Percentiles rank a stretch among this genome's conserved stretches.
phyloP scores from a whole-genome alignment of 2,113 vertebrate species.

The Ictidomys tridecemlineatus region DNA sequence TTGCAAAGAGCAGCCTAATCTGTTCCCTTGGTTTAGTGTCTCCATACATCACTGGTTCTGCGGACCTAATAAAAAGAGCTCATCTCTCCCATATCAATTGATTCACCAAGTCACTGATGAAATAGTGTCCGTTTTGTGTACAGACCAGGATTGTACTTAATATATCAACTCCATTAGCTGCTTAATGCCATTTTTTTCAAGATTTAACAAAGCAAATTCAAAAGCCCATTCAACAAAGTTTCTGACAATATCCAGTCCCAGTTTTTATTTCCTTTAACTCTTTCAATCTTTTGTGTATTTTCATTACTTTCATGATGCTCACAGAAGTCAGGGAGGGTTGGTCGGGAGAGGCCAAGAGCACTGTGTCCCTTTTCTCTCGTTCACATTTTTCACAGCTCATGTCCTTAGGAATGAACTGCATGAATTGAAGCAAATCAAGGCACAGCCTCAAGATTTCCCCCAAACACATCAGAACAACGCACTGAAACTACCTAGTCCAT shows the following conservation, averaged over 20 bases:
- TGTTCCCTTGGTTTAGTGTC: conserved; percentile 61
- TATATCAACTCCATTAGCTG: conserved; percentile 73
- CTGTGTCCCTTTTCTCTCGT: background rate
- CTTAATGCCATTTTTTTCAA: conserved; percentile 66
- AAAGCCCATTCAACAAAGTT: conserved; percentile 71
- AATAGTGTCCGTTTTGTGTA: conserved; percentile 70
- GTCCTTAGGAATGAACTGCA: conserved; percentile 33
- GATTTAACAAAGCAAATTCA: conserved; percentile 72
- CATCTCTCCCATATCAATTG: conserved; percentile 65
- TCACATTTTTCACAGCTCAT: conserved; percentile 25
- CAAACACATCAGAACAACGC: background rate
- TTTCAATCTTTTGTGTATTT: conserved; percentile 62
- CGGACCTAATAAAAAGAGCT: conserved; percentile 81
- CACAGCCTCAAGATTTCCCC: background rate
- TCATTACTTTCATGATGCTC: conserved; percentile 47
- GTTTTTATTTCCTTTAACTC: conserved; percentile 62
- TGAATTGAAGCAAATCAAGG: conserved; percentile 21
- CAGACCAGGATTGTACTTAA: conserved; percentile 62
- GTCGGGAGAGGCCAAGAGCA: background rate
- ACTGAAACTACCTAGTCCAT: background rate
- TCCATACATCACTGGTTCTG: conserved; percentile 75
- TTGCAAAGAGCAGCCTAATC: conserved; percentile 75
- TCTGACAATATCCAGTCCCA: conserved; percentile 33
- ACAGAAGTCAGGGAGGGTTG: background rate
- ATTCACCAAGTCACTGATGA: conserved; percentile 71